phyloP scores from a whole-genome alignment of 64 coral and sea anemone genomes.

The Montipora efflorescens region DNA sequence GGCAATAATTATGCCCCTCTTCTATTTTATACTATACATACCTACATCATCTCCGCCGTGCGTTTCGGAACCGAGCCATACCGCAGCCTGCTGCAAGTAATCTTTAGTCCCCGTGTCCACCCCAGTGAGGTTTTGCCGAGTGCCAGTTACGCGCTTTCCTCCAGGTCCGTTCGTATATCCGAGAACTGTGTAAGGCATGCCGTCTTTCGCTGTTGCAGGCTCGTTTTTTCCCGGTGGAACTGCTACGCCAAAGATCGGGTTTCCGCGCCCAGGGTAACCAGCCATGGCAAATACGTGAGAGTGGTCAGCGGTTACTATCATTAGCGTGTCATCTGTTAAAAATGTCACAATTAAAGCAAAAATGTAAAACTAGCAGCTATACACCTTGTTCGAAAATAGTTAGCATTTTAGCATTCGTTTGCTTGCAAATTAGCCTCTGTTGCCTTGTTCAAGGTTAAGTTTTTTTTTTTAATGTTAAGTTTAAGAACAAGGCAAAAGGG shows the following conservation, averaged over 20 bases:
- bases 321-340: constrained; percentile 74
- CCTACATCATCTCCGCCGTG: constrained; percentile 85
- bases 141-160: constrained; percentile 22
- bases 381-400: no score
- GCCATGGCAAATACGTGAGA: constrained; percentile 86
- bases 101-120: constrained; percentile 77
- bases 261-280: constrained; percentile 81
- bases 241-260: constrained; percentile 85
- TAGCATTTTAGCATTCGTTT: no score
- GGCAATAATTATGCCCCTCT: no score
- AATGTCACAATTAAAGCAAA: no score
- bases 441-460: no score
- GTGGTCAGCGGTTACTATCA: constrained; percentile 90
- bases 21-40: background rate
- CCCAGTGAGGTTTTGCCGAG: constrained; percentile 43
- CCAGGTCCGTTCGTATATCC: constrained; percentile 82
- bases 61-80: constrained; percentile 32
- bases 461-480: no score
- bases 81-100: constrained; percentile 65
- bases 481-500: no score
- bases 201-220: constrained; percentile 4
- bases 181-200: constrained; percentile 65
- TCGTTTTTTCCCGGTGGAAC: background rate
- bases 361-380: no score
- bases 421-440: no score